Evolutionary conservation across 2,797 vertebrate species (phyloP).

Genomic region (Sciaenops ocellatus): DNA sequence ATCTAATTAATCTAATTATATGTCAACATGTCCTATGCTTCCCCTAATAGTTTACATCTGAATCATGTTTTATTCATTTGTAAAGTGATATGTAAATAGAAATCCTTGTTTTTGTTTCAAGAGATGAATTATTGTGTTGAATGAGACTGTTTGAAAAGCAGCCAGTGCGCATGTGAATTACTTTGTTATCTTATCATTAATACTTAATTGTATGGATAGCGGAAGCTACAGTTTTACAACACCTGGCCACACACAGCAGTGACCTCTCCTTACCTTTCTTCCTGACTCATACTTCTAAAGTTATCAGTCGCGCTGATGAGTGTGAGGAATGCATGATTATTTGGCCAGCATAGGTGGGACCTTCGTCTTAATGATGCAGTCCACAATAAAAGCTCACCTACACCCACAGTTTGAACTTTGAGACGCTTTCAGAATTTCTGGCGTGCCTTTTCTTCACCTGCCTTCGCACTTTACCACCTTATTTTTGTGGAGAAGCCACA

Average conservation of each 20-base stretch:
- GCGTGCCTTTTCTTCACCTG: too few relatives aligned
- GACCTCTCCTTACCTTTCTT: neutral
- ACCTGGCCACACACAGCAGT: neutral
- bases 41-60: neutral
- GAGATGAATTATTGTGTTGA: neutral
- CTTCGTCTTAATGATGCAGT: conserved; percentile 6
- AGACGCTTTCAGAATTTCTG: conserved; percentile 3
- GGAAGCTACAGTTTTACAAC: conserved; percentile 18
- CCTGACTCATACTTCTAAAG: neutral
- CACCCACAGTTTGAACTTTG: conserved; percentile 34
- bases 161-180: neutral
- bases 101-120: neutral
- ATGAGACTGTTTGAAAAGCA: neutral
- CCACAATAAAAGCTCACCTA: conserved; percentile 43
- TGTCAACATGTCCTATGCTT: neutral
- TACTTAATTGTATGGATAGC: neutral
- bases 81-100: too few relatives aligned
- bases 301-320: conserved; percentile 28
- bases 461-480: neutral
- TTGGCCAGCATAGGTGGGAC: conserved; percentile 59
- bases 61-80: neutral
- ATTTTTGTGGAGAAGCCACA: neutral
- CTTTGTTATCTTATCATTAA: conserved; percentile 4
- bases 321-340: conserved; percentile 42
- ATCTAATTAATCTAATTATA: neutral